A percentile compares a stretch with the other conserved stretches of the same genome.
Conservation (phyloP, 2,797 vertebrate species). For the Spizella passerina region DNA sequence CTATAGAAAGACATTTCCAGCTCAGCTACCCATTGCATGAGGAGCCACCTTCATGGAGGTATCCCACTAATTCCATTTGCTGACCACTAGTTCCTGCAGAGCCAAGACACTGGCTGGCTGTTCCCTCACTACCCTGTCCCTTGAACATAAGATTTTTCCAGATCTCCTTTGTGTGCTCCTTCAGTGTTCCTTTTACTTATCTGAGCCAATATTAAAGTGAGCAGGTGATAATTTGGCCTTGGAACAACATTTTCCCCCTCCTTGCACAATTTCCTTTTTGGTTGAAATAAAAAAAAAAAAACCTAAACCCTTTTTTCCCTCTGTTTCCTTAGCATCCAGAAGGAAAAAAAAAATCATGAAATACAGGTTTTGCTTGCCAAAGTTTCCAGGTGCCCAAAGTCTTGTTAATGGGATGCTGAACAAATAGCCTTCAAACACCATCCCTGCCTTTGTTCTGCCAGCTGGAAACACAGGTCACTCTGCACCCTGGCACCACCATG, state of each 20-base stretch:
- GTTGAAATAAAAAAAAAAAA: background rate
- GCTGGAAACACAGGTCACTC: slow-evolving; percentile 25
- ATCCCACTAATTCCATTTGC: background rate
- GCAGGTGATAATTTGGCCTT: background rate
- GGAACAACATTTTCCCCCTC: accelerated
- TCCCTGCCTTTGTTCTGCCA: slow-evolving; percentile 39
- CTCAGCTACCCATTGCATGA: background rate
- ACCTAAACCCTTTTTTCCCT: accelerated
- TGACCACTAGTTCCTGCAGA: background rate
- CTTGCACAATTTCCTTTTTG: background rate
- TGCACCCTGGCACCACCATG: background rate
- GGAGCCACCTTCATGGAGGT: background rate
- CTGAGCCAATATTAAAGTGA: background rate
- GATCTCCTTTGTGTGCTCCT: background rate
- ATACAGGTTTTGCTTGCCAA: background rate
- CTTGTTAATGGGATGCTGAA: background rate
- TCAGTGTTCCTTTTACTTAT: background rate
- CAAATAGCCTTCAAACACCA: background rate
- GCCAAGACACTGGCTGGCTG: background rate
- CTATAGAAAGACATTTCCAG: background rate
- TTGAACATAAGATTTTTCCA: background rate
- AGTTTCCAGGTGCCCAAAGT: slow-evolving; percentile 19
- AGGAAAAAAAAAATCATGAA: background rate
- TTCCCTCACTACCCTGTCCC: background rate
- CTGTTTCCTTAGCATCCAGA: background rate